Evolutionary conservation across 2,888 invertebrate genomes (phyloP), one percentile per base, ranked within the genome.

Genomic region (Hirtodrosophila alboralis): DNA sequence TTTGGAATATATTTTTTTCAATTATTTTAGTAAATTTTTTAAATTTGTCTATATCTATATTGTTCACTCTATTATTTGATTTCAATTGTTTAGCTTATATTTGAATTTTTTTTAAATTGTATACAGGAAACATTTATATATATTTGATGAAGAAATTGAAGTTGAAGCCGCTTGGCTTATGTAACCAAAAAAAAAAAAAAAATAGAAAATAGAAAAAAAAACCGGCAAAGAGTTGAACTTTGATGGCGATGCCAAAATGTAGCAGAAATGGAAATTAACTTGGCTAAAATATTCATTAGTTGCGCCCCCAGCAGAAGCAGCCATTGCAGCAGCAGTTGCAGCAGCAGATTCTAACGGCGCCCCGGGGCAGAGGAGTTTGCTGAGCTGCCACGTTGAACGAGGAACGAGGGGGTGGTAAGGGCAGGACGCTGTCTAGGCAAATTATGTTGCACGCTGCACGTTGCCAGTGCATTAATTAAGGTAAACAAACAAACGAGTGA

Each of bases 231-330:
- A 27, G 23, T 26, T 18, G 12, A 66, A 47, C 21, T 43, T 48
- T 44, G 44, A 70, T 47, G 51, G 9, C 31, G 23, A 21, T 49
- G 53, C 43, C 40, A 57, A 47, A 33, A 47, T 38, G 26, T 28
- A 38, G 51, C 8, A 26, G 38, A 21, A 63, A 54, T 68, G 69
- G 69, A 74, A 69, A 63, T 74, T 52, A 72, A 47, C 48, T 48
- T 54, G 60, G 21, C 59, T 69, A 28, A 84, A 81, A 80, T 86
- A 86, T 81, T 81, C 86, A 81, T 86, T 84, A 84, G 44, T 59
- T 67, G 57, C 56, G 73, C 52, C 57, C 45, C 27, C n/a, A n/a
- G n/a, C n/a, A n/a, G n/a, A n/a, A n/a, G n/a, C n/a, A n/a, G n/a
- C n/a, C n/a, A n/a, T n/a, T n/a, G n/a, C n/a, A n/a, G n/a, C 47